Base-by-base conservation (phyloP, 2,888 invertebrate genomes). In the Andrena chrysosceles region DNA sequence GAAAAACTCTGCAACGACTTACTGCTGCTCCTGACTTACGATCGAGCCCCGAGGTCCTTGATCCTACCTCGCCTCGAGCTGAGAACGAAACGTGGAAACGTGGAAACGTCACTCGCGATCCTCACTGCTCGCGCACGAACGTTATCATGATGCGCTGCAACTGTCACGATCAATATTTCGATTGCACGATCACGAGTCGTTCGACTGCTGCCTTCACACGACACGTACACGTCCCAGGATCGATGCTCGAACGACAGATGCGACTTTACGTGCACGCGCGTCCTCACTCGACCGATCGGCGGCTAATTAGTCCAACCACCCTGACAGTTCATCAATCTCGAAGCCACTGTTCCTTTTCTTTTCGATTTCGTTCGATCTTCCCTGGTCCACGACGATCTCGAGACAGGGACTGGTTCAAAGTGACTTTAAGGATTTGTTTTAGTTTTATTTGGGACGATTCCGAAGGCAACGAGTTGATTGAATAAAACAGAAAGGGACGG, bases 1-100 rank as follows among this genome's bases (percentile, higher is more conserved):
- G 77, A 63, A 63, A 68, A 73, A 69, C 79, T 77, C 77, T 76
- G 84, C 84, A 77, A 84, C 84, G 79, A 79, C 75, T 79, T 33
- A 48, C 68, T 69, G 49, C 52, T 33, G 64, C 23, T 62, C 35
- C 67, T 63, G 81, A 76, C 81, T 81, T 83, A 76, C 83, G 81
- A 81, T 66, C 75, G 35, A 60, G 26, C 35, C 20, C 33, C 67
- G 75, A 31, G 67, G 69, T 73, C 64, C 73, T 79, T 31, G 74
- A 75, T 81, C 78, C 66, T 54, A 48, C 62, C 54, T 54, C 16
- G 48, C 10, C 29, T 35, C 49, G 20, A 29, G 54, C 8, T 20
- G 26, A 54, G 49, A 63, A 13, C 33, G 16, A 6, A 13, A 42
- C 42, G 42, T 13, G 42, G 42, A 42, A 1, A 63, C 26, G 33